Conservation (phyloP, 2,888 invertebrate species). For the Leptarthrus brevirostris region DNA sequence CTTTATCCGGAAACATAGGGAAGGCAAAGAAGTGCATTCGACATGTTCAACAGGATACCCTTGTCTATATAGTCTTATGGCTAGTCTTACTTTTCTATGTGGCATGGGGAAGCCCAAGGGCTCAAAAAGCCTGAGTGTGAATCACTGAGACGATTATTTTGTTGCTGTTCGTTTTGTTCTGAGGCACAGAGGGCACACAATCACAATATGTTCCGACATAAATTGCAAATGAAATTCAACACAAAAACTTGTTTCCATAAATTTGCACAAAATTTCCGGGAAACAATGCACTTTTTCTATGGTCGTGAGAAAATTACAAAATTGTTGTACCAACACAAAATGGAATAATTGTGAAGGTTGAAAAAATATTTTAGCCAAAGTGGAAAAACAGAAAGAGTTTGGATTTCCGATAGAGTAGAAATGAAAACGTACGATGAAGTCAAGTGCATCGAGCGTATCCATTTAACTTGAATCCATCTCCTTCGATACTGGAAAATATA, state of each 20-base stretch:
- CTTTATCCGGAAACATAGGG: slow-evolving; percentile 5
- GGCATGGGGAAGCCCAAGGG: not conserved
- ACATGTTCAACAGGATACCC: slow-evolving; percentile 24
- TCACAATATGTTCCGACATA: not conserved
- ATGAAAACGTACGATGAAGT: no score
- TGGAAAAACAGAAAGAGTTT: no score
- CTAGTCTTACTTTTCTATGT: not conserved
- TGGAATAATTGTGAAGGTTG: no score
- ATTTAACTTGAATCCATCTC: no score
- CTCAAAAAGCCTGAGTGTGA: not conserved
- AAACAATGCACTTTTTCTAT: not conserved
- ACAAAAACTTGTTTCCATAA: not conserved
- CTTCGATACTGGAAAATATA: no score
- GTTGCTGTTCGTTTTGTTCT: not conserved
- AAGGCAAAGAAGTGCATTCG: slow-evolving; percentile 21
- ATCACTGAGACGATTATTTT: slow-evolving; percentile 1
- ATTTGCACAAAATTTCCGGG: not conserved
- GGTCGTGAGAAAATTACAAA: not conserved
- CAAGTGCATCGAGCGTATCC: no score
- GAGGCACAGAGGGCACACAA: not conserved
- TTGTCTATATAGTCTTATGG: not conserved
- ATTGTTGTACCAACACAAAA: not conserved
- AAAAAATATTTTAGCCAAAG: no score
- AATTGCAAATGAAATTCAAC: not conserved
- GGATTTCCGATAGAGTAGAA: no score